These are phyloP conservation scores for Perca schrenkii DNA, from an alignment of 2,113 vertebrate genomes.

Conservation along the genomic window DNA sequence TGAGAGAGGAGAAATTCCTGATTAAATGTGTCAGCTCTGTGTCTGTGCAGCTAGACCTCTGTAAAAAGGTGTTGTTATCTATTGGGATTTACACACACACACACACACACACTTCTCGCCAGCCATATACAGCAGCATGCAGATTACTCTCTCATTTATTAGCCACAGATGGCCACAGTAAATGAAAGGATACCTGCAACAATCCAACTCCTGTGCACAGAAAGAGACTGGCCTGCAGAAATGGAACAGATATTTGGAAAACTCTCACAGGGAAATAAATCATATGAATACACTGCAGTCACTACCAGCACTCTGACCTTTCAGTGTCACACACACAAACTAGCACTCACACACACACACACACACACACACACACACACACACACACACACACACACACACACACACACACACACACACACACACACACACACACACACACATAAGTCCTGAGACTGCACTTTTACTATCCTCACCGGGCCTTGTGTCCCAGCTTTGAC, in stretches of 20 bases:
- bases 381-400: conserved; percentile 17
- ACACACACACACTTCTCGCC: conserved; percentile 3
- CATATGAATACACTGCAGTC: conserved; percentile 47
- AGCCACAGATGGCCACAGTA: conserved; percentile 41
- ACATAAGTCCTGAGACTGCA: conserved; percentile 70
- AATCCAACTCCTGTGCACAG: conserved; percentile 12
- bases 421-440: conserved; percentile 31
- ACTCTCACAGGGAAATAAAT: conserved; percentile 63
- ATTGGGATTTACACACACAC: conserved; percentile 43
- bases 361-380: conserved; percentile 33
- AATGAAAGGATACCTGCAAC: conserved; percentile 36
- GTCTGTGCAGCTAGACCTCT: conserved; percentile 65
- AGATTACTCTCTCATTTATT: conserved; percentile 49
- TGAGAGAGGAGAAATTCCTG: conserved; percentile 48
- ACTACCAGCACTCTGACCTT: conserved; percentile 65
- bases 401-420: conserved; percentile 30
- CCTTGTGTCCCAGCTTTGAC: conserved; percentile 69
- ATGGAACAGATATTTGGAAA: conserved; percentile 44
- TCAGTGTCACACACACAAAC: conserved; percentile 43
- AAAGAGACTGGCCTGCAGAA: conserved; percentile 35
- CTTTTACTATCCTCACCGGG: conserved; percentile 64
- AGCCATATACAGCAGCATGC: conserved; percentile 6
- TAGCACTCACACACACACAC: conserved; percentile 25
- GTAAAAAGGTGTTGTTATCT: conserved; percentile 66
- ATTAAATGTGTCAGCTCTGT: conserved; percentile 73